Base-by-base conservation (phyloP, 2,797 vertebrate species). In the Amazonetta brasiliensis region DNA sequence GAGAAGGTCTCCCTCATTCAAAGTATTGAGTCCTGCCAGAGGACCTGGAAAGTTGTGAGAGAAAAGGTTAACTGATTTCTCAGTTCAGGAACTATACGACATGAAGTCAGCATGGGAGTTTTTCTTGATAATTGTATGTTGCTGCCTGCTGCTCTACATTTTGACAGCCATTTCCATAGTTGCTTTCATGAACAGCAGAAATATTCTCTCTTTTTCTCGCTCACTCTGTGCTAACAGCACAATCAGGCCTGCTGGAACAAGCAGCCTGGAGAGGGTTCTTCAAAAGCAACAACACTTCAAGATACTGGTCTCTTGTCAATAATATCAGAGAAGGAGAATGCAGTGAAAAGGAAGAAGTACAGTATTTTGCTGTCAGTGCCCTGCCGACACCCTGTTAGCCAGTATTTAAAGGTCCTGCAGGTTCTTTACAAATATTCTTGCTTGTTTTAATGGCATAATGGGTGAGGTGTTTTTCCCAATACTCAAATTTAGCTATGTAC, bases 111-210 rank as follows among this genome's bases (percentile, higher is more conserved):
- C 98, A 71, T 98, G 98, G 84, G 96, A 86, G 90, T 97, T 98
- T 98, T 97, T 97, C 97, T 97, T 98, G 98, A 98, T 98, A 98
- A 98, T 98, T 98, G 97, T 98, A 97, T 97, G 96, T 97, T 98
- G 97, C 98, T 98, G 93, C 98, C 97, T 98, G 98, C 98, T 98
- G 97, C 97, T 98, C 97, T 97, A 83, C 97, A 97, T 98, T 98
- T 98, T 98, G 97, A 98, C 98, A 98, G 97, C 97, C 98, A 98
- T 98, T 98, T 98, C 97, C 98, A 98, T 98, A 98, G 98, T 96
- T 98, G 98, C 97, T 98, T 98, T 98, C 89, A 96, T 95, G 96
- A 98, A 96, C 97, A 97, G 98, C 98, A 98, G 98, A 98, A 98
- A 97, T 98, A 98, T 95, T 98, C 97, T 97, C 96, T 97, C 97